Base-by-base conservation (phyloP, 92 coral and sea anemone genomes). In the Parazoanthus swiftii region DNA sequence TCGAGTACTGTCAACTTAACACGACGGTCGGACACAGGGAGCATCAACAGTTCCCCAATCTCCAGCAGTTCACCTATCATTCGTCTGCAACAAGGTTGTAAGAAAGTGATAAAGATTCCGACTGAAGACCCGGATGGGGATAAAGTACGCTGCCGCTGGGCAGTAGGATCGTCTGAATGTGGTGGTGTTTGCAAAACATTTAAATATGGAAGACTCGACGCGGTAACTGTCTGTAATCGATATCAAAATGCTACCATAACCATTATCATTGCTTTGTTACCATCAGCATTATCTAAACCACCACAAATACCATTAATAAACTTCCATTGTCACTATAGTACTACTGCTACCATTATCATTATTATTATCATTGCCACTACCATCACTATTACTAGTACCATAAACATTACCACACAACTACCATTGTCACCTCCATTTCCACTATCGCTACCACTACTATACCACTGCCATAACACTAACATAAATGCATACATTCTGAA, bases 51-150 rank as follows among this genome's bases (percentile, higher is more conserved):
- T 9, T 91, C 93, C 46, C 93, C 93, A 77, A 46, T 91, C 85
- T 82, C 93, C 33, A 91, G 89, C 29, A 73, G 18, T 14, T 84
- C 93, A 21, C 93, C 93, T 54, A 91, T 91, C 50, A 81, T 91
- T 29, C 88, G 89, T 56, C 76, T 73, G 79, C 93, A 91, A 78
- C 67, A 26, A 77, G 82, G 88, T 33, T 91, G 93, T 29, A 9
- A 58, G 43, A 85, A 59, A 70, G 75, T 65, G 14, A 84, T 91
- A 36, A 39, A 35, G 48, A 91, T 91, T 82, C 93, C 93, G 14
- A 84, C 89, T 14, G 89, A 83, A 80, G 93, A 91, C 82, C 83
- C 90, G 81, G 93, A 91, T 80, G 93, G 93, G 25, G 93, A 91
- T 72, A 84, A 88, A 68, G 91, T 91, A 38, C 93, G 93, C 43